phyloP scores from a whole-genome alignment of 2,797 vertebrate genomes.

The Manis javanica region DNA sequence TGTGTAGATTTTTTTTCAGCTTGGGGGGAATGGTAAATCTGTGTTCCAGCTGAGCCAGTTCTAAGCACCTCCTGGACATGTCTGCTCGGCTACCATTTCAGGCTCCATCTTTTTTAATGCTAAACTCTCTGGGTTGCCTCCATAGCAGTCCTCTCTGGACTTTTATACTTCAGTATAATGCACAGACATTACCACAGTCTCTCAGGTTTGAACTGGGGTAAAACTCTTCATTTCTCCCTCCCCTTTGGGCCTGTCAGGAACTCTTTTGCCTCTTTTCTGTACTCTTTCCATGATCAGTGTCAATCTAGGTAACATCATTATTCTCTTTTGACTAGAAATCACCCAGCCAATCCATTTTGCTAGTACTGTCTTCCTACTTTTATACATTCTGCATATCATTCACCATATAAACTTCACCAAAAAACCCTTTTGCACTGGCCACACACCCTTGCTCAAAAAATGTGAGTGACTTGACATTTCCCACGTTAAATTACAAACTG shows the following conservation, averaged over 20 bases:
- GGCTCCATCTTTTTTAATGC: not conserved
- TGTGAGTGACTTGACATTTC: not conserved
- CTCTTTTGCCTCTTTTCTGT: not conserved
- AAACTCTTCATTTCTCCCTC: not conserved
- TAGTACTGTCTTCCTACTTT: not conserved
- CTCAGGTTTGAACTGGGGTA: not conserved
- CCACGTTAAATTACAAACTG: slow-evolving; percentile 26
- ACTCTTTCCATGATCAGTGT: not conserved
- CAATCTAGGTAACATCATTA: not conserved
- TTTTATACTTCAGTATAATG: not conserved
- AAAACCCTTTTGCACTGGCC: not conserved
- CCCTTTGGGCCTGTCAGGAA: not conserved
- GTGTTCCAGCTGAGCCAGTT: not conserved
- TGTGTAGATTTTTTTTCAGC: not conserved
- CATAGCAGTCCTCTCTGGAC: not conserved
- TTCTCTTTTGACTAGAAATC: not conserved
- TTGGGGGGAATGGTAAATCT: not conserved
- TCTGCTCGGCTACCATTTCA: not conserved
- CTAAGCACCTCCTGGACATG: not conserved
- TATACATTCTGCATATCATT: not conserved
- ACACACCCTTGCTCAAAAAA: not conserved
- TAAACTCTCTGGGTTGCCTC: not conserved
- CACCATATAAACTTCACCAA: not conserved
- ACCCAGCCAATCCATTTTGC: not conserved
- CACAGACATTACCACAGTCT: not conserved